These are phyloP conservation scores for Odocoileus hemionus DNA, from an alignment of 2,113 vertebrate genomes.

Conservation along the genomic window DNA sequence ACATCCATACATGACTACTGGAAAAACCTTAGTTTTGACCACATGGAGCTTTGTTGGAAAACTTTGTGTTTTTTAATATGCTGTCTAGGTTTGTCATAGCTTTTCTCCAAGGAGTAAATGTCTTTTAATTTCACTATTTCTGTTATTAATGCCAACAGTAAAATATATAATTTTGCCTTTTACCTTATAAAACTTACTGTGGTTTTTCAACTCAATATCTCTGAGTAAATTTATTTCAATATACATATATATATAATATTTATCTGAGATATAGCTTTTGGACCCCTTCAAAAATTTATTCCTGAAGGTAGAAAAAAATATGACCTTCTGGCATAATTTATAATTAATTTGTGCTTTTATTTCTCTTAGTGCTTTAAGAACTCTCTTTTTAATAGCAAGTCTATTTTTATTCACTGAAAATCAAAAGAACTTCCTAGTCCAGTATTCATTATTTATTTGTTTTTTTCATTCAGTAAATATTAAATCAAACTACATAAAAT, in stretches of 20 bases:
- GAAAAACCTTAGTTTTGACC: not conserved
- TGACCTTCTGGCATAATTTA: not conserved
- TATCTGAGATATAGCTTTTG: not conserved
- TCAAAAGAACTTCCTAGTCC: not conserved
- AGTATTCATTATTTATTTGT: not conserved
- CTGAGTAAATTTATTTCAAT: not conserved
- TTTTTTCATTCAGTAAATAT: not conserved
- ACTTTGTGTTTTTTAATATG: not conserved
- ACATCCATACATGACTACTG: not conserved
- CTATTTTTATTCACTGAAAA: not conserved
- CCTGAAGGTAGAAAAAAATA: not conserved
- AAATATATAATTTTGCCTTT: slow-evolving; percentile 16
- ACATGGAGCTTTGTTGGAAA: not conserved
- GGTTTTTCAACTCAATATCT: not conserved
- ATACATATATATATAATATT: not conserved
- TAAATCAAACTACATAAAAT: not conserved
- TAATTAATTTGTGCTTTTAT: not conserved
- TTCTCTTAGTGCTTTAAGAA: not conserved
- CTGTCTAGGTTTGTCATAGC: not conserved
- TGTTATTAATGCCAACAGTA: not conserved
- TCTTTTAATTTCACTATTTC: not conserved
- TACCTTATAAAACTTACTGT: not conserved
- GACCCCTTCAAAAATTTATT: not conserved
- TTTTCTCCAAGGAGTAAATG: not conserved
- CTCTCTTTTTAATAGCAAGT: not conserved